A percentile compares a stretch with the other conserved stretches of the same genome.
Conservation (phyloP, 2,797 vertebrate genomes). For the Sebastes reedi region DNA sequence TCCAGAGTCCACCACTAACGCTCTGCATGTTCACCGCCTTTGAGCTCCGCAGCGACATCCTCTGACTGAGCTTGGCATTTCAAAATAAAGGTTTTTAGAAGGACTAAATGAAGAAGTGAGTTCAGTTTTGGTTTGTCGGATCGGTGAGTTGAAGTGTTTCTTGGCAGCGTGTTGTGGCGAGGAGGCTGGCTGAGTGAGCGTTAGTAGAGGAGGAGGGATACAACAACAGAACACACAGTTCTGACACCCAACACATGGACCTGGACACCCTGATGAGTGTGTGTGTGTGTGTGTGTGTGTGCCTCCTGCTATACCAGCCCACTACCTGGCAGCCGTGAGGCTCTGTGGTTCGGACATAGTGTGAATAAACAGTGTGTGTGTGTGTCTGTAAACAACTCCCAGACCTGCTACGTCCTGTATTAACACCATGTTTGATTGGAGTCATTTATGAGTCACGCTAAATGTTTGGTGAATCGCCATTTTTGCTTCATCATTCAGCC, state of each 20-base stretch:
- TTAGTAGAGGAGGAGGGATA: neutral
- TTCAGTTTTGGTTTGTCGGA: neutral
- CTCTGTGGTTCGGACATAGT: conserved; percentile 35
- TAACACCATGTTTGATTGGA: neutral
- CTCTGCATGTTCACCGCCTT: neutral
- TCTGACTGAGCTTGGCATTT: neutral
- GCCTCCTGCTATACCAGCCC: conserved; percentile 3
- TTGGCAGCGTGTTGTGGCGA: conserved; percentile 7
- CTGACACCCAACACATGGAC: conserved; percentile 55
- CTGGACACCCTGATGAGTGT: conserved; percentile 41
- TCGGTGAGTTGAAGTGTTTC: neutral
- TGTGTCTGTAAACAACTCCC: conserved; percentile 35
- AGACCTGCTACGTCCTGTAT: neutral
- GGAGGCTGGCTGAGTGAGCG: no score
- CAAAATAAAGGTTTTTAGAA: neutral
- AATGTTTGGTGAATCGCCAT: no score
- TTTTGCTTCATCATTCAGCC: neutral
- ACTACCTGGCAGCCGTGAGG: conserved; percentile 27
- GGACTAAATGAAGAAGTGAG: neutral
- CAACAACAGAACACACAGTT: conserved; percentile 49
- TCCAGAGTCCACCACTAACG: neutral
- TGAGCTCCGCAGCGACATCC: neutral
- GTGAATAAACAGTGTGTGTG: conserved; percentile 33
- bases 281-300: conserved; percentile 7
- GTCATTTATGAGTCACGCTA: neutral